These are phyloP conservation scores for Busseola fusca DNA, from an alignment of 2,888 invertebrate genomes.

Conservation along the genomic window DNA sequence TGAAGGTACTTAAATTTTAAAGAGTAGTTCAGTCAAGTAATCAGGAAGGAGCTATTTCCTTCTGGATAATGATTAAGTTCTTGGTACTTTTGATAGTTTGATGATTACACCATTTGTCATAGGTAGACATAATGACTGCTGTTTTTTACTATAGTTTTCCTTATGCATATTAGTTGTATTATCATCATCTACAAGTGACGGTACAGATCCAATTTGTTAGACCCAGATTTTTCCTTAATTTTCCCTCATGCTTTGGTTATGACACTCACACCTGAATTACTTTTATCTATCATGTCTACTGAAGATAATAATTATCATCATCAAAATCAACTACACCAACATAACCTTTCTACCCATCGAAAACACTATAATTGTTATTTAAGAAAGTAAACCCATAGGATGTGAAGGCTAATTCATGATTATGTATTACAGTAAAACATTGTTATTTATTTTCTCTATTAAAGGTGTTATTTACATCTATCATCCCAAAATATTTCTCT, in stretches of 20 bases:
- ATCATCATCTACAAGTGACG: neutral
- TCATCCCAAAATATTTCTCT: conserved; percentile 27
- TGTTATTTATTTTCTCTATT: neutral
- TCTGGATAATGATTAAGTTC: conserved; percentile 55
- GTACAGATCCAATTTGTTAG: neutral
- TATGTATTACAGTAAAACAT: neutral
- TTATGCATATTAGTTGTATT: conserved; percentile 12
- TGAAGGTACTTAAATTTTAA: conserved; percentile 15
- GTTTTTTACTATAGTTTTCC: conserved; percentile 37
- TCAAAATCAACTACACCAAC: no score
- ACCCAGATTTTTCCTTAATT: neutral
- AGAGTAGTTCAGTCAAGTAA: neutral
- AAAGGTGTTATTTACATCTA: conserved; percentile 1
- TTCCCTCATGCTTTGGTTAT: neutral
- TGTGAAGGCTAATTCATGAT: neutral
- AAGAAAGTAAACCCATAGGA: neutral
- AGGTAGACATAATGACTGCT: conserved; percentile 65
- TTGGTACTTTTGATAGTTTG: conserved; percentile 48
- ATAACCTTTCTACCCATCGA: neutral
- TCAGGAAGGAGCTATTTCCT: conserved; percentile 21
- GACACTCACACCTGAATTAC: neutral
- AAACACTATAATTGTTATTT: neutral
- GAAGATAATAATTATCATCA: no score
- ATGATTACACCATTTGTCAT: conserved; percentile 28
- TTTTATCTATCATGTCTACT: neutral